Percentiles rank a stretch among this genome's conserved stretches.
These are phyloP conservation scores for Actinia equina DNA, from an alignment of 64 coral and sea anemone species.

Conservation along the genomic window DNA sequence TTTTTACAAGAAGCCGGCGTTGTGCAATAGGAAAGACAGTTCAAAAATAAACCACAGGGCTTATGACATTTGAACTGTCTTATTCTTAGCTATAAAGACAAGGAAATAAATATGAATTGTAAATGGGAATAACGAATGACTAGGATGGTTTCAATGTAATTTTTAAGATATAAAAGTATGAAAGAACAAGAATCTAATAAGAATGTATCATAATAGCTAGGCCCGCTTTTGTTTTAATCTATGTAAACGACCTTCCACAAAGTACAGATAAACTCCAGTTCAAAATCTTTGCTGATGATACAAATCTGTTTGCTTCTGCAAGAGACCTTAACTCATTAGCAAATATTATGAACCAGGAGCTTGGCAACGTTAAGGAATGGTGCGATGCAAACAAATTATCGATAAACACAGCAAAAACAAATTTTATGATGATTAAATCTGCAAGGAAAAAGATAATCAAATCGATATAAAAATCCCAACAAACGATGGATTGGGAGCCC, in stretches of 20 bases:
- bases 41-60: no score
- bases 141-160: no score
- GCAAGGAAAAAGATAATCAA: neutral
- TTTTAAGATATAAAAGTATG: no score
- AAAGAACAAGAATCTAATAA: no score
- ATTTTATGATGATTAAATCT: constrained; percentile 32
- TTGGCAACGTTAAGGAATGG: constrained; percentile 10
- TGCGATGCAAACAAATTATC: constrained; percentile 26
- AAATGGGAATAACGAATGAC: no score
- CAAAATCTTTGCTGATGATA: constrained; percentile 24
- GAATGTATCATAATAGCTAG: neutral
- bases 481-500: neutral
- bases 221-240: constrained; percentile 26
- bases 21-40: no score
- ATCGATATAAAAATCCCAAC: neutral
- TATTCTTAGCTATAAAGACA: no score
- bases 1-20: no score
- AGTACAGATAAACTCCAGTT: constrained; percentile 2
- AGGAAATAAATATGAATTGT: no score
- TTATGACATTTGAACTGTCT: no score
- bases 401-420: constrained; percentile 20
- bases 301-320: neutral
- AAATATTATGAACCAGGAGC: neutral
- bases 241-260: constrained; percentile 20
- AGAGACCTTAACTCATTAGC: neutral